phyloP scores from a whole-genome alignment of 2,888 invertebrate species.

The Synanthedon vespiformis region DNA sequence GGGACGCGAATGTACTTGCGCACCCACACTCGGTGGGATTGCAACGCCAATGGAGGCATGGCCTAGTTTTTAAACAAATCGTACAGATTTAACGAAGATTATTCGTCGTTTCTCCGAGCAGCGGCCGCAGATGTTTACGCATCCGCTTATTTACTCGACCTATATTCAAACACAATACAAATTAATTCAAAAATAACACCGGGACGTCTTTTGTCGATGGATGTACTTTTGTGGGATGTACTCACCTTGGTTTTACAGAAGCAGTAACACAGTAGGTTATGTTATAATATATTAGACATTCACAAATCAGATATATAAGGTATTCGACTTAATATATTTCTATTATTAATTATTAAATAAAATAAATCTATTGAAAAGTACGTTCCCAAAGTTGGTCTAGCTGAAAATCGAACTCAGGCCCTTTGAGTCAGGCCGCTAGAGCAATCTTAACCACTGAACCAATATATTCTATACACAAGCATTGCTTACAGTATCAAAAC shows the following conservation, averaged over 20 bases:
- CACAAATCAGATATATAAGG: neutral
- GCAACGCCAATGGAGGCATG: conserved; percentile 13
- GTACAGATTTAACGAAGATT: conserved; percentile 23
- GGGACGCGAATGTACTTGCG: neutral
- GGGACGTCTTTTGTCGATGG: conserved; percentile 6
- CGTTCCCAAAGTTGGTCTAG: too few relatives aligned
- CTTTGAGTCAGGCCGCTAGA: too few relatives aligned
- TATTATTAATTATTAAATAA: too few relatives aligned
- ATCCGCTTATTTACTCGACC: conserved; percentile 40
- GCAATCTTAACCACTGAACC: too few relatives aligned
- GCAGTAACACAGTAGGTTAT: conserved; percentile 6
- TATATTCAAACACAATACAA: conserved; percentile 48
- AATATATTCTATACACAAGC: too few relatives aligned
- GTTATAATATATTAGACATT: neutral
- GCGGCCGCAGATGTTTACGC: conserved; percentile 35
- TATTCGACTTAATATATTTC: neutral
- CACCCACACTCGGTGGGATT: neutral
- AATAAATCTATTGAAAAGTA: too few relatives aligned
- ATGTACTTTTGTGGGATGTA: conserved; percentile 6
- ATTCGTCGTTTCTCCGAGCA: conserved; percentile 22
- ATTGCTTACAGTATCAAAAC: too few relatives aligned
- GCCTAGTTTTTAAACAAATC: conserved; percentile 26
- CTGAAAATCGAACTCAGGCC: too few relatives aligned
- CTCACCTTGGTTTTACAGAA: conserved; percentile 18
- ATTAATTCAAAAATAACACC: conserved; percentile 26